A percentile compares a stretch with the other conserved stretches of the same genome.
These are phyloP conservation scores for Tipula unca DNA, from an alignment of 2,888 invertebrate species.

Conservation along the genomic window DNA sequence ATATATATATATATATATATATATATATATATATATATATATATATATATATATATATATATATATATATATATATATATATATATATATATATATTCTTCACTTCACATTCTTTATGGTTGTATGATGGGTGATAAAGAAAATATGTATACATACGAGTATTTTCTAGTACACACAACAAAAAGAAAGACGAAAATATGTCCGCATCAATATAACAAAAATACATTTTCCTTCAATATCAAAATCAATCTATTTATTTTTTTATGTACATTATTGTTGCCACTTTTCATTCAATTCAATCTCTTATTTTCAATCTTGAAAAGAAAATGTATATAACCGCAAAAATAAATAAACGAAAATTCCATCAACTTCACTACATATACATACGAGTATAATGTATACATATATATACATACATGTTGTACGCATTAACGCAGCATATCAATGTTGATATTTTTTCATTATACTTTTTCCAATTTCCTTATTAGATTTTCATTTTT, in stretches of 20 bases:
- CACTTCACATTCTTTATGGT: not conserved
- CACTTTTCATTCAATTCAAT: not conserved
- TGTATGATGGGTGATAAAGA: not conserved
- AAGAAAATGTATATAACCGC: not conserved
- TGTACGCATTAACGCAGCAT: not conserved
- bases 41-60: too few relatives aligned
- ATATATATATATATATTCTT: not conserved
- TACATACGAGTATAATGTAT: not conserved
- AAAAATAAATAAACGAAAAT: not conserved
- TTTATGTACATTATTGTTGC: not conserved
- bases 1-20: too few relatives aligned
- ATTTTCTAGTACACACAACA: not conserved
- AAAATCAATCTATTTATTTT: conserved; percentile 2
- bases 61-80: too few relatives aligned
- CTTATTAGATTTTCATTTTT: conserved; percentile 9
- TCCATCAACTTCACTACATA: not conserved
- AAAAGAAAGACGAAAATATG: not conserved
- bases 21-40: too few relatives aligned
- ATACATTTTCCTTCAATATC: not conserved
- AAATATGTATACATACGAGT: not conserved
- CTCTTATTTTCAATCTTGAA: not conserved
- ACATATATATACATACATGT: not conserved
- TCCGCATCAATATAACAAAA: not conserved
- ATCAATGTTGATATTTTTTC: not conserved
- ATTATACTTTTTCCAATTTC: not conserved